phyloP scores from a whole-genome alignment of 2,888 invertebrate species.

The Tenthredo livida region DNA sequence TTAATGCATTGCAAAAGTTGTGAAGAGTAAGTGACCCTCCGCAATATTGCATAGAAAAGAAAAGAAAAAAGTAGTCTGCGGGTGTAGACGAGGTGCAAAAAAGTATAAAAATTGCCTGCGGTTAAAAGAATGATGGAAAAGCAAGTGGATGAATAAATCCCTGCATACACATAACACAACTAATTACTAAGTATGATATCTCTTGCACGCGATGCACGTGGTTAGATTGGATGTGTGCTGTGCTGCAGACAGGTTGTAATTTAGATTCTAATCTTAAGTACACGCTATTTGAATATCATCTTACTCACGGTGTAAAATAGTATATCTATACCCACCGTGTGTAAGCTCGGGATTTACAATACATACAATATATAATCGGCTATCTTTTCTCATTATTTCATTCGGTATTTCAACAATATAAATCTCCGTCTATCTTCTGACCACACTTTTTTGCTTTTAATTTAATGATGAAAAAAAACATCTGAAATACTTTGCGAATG shows the following conservation, averaged over 20 bases:
- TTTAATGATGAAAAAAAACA: too few species aligned
- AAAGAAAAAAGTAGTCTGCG: background rate
- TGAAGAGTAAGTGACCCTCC: background rate
- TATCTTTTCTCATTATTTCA: background rate
- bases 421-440: background rate
- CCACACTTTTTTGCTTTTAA: too few species aligned
- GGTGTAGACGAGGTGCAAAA: background rate
- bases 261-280: slow-evolving; percentile 17
- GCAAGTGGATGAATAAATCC: background rate
- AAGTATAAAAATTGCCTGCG: background rate
- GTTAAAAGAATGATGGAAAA: background rate
- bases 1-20: background rate
- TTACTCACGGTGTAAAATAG: background rate
- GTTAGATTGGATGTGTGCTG: background rate
- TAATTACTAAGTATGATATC: slow-evolving; percentile 17
- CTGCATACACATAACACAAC: background rate
- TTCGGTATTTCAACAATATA: background rate
- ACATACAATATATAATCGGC: background rate
- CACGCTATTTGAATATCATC: slow-evolving; percentile 7
- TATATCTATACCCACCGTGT: background rate
- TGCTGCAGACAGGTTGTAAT: background rate
- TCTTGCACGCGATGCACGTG: background rate
- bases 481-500: too few species aligned
- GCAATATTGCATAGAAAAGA: background rate
- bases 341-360: background rate